Evolutionary conservation across 1,140 invertebrate species (phyloP), one percentile per base, ranked within the genome.

Genomic region (Drosophila sproati): DNA sequence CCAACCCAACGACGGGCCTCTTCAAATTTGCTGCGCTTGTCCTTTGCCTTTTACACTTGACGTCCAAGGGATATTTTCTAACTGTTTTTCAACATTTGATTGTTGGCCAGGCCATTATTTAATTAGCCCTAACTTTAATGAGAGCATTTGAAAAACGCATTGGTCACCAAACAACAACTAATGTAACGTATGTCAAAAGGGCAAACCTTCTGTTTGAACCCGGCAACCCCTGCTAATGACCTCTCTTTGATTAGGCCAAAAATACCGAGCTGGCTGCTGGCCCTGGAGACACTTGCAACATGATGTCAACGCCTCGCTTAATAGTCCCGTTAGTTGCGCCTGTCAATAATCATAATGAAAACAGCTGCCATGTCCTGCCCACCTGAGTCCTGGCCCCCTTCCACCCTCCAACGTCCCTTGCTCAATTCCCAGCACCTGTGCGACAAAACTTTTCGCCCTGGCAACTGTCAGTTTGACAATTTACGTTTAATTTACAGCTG

Each of bases 271-370:
- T n/a, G 20, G 4, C 56, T 35, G 39, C 45, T 45, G 43, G 51
- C 62, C 77, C 82, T 32, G 67, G 83, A 78, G 83, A 82, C 69
- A 66, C 74, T 79, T 79, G 82, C 62, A 82, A 79, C 83, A 51
- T 60, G 78, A 77, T 67, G 83, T 87, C 80, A 87, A 88, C 83
- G 83, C 83, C 83, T 88, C 69, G 67, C 51, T 55, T 88, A 88
- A 88, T 88, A 88, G 77, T 88, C 55, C 85, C 70, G 80, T 87
- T 87, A 80, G 83, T 62, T 59, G 56, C 47, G 60, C 77, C 83
- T 88, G 83, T 88, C 83, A 89, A 88, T 88, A 87, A 80, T 74
- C 78, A 82, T 82, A 81, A 82, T 88, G 85, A 88, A 87, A 80
- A 82, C 83, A 88, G 85, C 83, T 88, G 83, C 73, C 80, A 73